Evolutionary conservation across 2,113 vertebrate genomes (phyloP).

Genomic region (Oreocharis arfaki): DNA sequence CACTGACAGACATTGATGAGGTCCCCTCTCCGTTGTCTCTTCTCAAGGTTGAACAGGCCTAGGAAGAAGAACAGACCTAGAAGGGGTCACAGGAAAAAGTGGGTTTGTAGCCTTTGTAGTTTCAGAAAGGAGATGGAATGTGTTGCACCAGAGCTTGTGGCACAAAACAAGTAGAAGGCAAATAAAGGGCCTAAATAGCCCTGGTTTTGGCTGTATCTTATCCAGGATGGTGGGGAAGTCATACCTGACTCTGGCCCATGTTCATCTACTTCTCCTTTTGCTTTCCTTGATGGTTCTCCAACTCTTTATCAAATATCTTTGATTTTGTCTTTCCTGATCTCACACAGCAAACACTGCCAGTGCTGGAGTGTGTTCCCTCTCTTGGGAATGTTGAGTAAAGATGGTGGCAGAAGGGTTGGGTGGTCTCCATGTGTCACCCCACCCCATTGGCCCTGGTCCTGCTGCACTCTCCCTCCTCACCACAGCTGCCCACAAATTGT

Average conservation of each 20-base stretch:
- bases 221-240: rapidly evolving
- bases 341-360: rapidly evolving
- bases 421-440: not conserved
- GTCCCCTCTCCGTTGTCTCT: not conserved
- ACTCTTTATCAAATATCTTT: not conserved
- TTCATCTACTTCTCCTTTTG: not conserved
- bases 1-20: rapidly evolving
- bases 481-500: not conserved
- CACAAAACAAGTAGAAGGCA: not conserved
- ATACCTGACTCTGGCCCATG: rapidly evolving
- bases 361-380: not conserved
- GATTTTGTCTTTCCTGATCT: not conserved
- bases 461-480: rapidly evolving
- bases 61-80: not conserved
- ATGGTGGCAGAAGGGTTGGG: rapidly evolving
- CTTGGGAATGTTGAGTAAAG: rapidly evolving
- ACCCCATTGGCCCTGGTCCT: not conserved
- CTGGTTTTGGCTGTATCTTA: not conserved
- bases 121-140: rapidly evolving
- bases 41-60: too few species aligned
- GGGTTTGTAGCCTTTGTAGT: not conserved
- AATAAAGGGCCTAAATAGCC: rapidly evolving
- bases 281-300: rapidly evolving
- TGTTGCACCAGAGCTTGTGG: not conserved
- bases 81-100: not conserved